Evolutionary conservation across 2,797 vertebrate species (phyloP), one percentile per base, ranked within the genome.

Genomic region (Clarias fuscus): DNA sequence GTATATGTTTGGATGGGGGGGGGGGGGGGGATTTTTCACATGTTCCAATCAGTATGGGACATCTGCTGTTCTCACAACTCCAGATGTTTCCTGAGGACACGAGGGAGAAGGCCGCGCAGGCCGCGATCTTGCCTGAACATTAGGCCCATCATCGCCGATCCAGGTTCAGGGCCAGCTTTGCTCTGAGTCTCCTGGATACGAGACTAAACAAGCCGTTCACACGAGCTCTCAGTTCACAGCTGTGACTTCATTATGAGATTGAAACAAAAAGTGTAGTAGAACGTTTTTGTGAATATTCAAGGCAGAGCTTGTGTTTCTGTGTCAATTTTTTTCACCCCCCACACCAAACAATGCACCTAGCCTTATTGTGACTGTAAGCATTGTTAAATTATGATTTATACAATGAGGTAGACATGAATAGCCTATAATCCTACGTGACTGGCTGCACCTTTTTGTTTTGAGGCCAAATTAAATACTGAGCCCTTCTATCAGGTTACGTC

Each of bases 71-170:
- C 93, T 92, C 89, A 91, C 90, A 91, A 92, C 90, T 93, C 94
- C 96, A 96, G 96, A 96, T 96, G 96, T 96, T 96, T 96, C 96
- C 96, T 96, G 94, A 94, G 92, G 93, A 93, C 93, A 92, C 92
- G 90, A 90, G 90, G 88, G 90, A 87, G 89, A 88, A 89, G 88
- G 86, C 86, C 88, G 37, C 88, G 43, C 30, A 53, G 84, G 83
- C 91, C 90, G 89, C 68, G 27, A 90, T 92, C 92, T 94, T 88
- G 92, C 89, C 91, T 92, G 85, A 90, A 30, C 91, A 89, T 91
- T 91, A 85, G 86, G 88, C 80, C 90, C 89, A 86, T 86, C 73
- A 86, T 88, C 89, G 90, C 90, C 90, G 89, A 90, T 53, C 87
- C 92, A 88, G 90, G 88, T 92, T 89, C 90, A 92, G 87, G 93